A percentile compares a stretch with the other conserved stretches of the same genome.
Evolutionary conservation across 2,113 vertebrate genomes (phyloP).

Genomic region (Menura novaehollandiae): DNA sequence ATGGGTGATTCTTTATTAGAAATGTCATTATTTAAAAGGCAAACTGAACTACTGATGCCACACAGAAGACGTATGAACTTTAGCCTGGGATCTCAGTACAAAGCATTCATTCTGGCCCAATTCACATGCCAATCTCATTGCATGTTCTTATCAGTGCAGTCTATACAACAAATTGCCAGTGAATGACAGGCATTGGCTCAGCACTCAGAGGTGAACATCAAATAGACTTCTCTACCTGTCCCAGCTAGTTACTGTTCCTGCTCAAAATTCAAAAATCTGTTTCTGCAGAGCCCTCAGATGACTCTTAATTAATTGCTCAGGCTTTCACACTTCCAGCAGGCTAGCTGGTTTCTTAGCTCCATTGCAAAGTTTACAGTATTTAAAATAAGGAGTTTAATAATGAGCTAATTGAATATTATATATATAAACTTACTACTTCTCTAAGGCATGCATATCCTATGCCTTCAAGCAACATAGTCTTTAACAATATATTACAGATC

Average conservation of each 20-base stretch:
- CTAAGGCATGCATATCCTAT: not conserved
- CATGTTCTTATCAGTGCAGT: not conserved
- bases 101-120: not conserved
- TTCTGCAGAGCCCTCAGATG: not conserved
- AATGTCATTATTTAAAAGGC: not conserved
- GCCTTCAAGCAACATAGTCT: not conserved
- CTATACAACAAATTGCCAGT: not conserved
- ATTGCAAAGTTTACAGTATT: not conserved
- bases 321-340: not conserved
- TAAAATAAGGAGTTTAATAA: not conserved
- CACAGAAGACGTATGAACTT: not conserved
- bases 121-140: not conserved
- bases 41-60: not conserved
- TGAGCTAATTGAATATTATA: not conserved
- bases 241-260: not conserved
- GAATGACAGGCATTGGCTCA: not conserved
- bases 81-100: not conserved
- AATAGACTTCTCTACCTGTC: not conserved
- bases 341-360: not conserved
- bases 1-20: not conserved
- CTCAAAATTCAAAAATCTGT: not conserved
- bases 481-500: not conserved
- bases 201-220: not conserved
- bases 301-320: not conserved
- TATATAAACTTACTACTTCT: not conserved